Evolutionary conservation across 2,888 invertebrate genomes (phyloP).

Genomic region (Conomelus anceps): DNA sequence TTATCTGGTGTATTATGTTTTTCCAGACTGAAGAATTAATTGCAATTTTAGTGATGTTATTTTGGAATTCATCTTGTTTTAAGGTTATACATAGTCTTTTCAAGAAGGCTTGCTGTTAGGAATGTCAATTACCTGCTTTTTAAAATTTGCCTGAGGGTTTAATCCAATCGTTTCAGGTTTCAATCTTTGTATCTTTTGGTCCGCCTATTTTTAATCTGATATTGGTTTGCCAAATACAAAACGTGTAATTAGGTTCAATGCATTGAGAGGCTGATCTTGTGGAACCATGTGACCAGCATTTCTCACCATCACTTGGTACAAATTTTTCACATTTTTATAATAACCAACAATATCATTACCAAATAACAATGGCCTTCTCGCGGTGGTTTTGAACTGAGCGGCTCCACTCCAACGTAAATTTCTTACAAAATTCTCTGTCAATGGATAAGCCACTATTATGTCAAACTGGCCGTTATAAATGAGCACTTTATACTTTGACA

Average conservation of each 20-base stretch:
- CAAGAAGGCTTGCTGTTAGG: no score
- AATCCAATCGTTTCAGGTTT: no score
- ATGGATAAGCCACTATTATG: conserved; percentile 84
- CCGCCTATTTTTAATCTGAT: neutral
- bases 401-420: conserved; percentile 62
- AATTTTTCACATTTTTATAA: conserved; percentile 50
- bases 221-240: conserved; percentile 53
- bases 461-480: conserved; percentile 89
- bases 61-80: no score
- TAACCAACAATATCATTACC: conserved; percentile 62
- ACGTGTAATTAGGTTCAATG: conserved; percentile 62
- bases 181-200: neutral
- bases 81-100: no score
- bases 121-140: no score
- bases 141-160: no score
- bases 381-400: conserved; percentile 57
- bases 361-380: conserved; percentile 57
- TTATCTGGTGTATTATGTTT: no score
- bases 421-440: conserved; percentile 71
- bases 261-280: conserved; percentile 70
- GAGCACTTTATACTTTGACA: conserved; percentile 62
- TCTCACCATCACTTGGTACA: conserved; percentile 67
- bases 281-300: conserved; percentile 81
- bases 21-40: no score
- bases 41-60: no score